Evolutionary conservation across 2,797 vertebrate species (phyloP).

Genomic region (Hybognathus amarus): DNA sequence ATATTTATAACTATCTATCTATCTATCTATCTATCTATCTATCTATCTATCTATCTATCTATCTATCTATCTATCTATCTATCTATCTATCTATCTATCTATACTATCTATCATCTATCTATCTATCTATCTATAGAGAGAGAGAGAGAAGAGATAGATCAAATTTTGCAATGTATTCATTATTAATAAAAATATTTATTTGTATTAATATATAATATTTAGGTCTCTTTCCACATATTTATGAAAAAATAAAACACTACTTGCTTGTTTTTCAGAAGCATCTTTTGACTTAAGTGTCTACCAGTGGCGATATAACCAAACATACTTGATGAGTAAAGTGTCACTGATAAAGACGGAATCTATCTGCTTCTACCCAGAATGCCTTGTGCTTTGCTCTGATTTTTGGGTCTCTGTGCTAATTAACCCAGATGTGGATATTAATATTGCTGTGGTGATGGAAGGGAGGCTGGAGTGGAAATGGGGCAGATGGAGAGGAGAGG

Average conservation of each 20-base stretch:
- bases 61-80: too few relatives aligned
- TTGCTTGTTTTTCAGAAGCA: not conserved
- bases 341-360: conserved; percentile 48
- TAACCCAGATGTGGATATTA: conserved; percentile 85
- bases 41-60: too few relatives aligned
- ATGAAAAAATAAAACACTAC: not conserved
- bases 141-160: too few relatives aligned
- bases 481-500: conserved; percentile 71
- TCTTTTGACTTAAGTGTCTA: not conserved
- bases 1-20: too few relatives aligned
- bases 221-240: not conserved
- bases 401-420: conserved; percentile 79
- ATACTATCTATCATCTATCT: too few relatives aligned
- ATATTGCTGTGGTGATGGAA: conserved; percentile 73
- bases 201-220: too few relatives aligned
- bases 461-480: conserved; percentile 77
- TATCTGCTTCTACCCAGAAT: conserved; percentile 54
- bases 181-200: too few relatives aligned
- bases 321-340: not conserved
- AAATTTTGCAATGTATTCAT: too few relatives aligned
- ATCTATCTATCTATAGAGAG: too few relatives aligned
- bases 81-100: too few relatives aligned
- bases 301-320: not conserved
- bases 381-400: conserved; percentile 69
- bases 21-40: too few relatives aligned